phyloP scores from a whole-genome alignment of 2,888 invertebrate genomes.

The Nymphalis polychloros region DNA sequence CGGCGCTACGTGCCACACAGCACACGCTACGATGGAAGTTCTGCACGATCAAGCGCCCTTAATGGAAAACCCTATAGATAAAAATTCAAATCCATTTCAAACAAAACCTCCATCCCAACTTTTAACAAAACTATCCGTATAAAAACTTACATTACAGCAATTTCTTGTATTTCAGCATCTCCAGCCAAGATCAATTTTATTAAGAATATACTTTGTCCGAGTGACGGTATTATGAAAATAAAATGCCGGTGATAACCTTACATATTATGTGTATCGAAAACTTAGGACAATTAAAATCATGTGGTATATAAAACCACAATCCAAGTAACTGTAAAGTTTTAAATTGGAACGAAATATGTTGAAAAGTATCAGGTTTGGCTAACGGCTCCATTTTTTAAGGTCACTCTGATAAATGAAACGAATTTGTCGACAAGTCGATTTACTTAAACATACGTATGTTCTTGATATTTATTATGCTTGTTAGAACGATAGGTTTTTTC shows the following conservation, averaged over 20 bases:
- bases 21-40: too few species aligned
- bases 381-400: constrained; percentile 40
- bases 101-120: too few species aligned
- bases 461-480: too few species aligned
- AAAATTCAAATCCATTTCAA: too few species aligned
- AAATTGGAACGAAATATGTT: constrained; percentile 52
- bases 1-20: too few species aligned
- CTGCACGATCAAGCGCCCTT: too few species aligned
- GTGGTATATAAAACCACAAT: constrained; percentile 56
- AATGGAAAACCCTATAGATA: too few species aligned
- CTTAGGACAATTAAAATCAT: constrained; percentile 44
- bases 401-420: background rate
- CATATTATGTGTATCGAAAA: constrained; percentile 49
- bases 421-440: background rate
- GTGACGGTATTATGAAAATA: constrained; percentile 49
- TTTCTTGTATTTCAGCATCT: constrained; percentile 52
- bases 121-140: background rate
- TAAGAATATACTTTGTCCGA: constrained; percentile 51
- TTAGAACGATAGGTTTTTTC: background rate
- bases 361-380: constrained; percentile 46
- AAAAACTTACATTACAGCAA: constrained; percentile 55
- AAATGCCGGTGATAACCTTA: constrained; percentile 45
- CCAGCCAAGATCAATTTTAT: constrained; percentile 49
- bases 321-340: constrained; percentile 49
- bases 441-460: too few species aligned